Conservation (phyloP, 2,797 vertebrate genomes). For the Somateria mollissima region DNA sequence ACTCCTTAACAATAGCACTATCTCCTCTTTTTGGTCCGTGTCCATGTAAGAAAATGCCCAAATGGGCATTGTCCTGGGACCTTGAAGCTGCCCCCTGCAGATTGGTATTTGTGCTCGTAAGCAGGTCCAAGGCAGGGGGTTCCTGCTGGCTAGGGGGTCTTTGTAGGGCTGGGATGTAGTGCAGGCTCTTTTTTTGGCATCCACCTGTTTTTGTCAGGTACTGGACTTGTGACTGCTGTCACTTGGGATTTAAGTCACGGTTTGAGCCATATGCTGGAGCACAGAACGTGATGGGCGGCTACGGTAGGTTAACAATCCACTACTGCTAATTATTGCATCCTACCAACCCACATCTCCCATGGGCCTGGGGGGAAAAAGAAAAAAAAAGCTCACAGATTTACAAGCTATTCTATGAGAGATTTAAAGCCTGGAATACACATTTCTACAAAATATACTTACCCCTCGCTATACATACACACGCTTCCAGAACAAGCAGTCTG, state of each 20-base stretch:
- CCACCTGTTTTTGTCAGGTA: background rate
- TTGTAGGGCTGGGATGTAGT: background rate
- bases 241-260: background rate
- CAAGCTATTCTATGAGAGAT: background rate
- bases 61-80: background rate
- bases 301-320: background rate
- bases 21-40: background rate
- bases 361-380: background rate
- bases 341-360: background rate
- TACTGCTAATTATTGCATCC: background rate
- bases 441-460: background rate
- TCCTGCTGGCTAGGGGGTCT: background rate
- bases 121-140: background rate
- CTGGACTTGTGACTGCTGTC: background rate
- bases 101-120: background rate
- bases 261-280: background rate
- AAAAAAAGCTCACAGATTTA: background rate
- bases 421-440: background rate
- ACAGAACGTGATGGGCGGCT: rapidly evolving
- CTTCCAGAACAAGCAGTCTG: background rate
- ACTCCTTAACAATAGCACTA: background rate
- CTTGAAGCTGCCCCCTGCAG: background rate
- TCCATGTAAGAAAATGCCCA: background rate
- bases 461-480: background rate
- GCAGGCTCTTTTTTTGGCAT: background rate